Evolutionary conservation across 2,888 invertebrate species (phyloP), one percentile per base, ranked within the genome.

Genomic region (Tineola bisselliella): DNA sequence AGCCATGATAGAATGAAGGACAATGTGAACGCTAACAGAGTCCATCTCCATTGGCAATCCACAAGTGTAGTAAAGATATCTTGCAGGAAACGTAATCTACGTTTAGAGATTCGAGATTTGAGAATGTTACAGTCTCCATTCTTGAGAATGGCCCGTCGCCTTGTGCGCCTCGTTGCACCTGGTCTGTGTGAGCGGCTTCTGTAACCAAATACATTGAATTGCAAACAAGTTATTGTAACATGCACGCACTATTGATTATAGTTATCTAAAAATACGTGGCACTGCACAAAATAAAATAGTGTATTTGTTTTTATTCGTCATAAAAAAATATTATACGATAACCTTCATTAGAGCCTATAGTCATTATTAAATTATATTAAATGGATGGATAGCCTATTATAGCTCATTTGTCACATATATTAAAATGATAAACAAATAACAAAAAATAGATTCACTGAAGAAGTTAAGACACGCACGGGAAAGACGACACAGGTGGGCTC

Each of bases 91-190:
- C 94, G 91, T 64, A 94, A 75, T 52, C 93, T 89, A 48, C 93
- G 88, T 68, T 95, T 93, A 58, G 95, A 93, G 72, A 98, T 92
- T 71, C 90, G 88, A 63, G 96, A 96, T 77, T 97, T 96, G 67
- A 95, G 91, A 63, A 98, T 94, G 82, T 99, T 99, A 86, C 97
- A 97, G 73, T 97, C 97, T 58, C 98, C 98, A 87, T 96, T 98
- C 83, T 98, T 98, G 74, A 95, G 91, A 61, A 98, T 93, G 0
- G 97, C 95, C 30, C 98, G 89, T 64, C 93, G 88, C 52, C 94
- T 91, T 61, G 93, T 89, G 72, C 94, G 91, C 59, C 94, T 88
- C 68, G 89, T 88, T 65, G 88, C 90, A 13, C 91, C 91, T 62
- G 91, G 90, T 66, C 92, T 88, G 72, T 90, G 91, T 68, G 88